Percentiles rank a stretch among this genome's conserved stretches.
phyloP scores from a whole-genome alignment of 2,797 vertebrate species.

The Pipistrellus nathusii region DNA sequence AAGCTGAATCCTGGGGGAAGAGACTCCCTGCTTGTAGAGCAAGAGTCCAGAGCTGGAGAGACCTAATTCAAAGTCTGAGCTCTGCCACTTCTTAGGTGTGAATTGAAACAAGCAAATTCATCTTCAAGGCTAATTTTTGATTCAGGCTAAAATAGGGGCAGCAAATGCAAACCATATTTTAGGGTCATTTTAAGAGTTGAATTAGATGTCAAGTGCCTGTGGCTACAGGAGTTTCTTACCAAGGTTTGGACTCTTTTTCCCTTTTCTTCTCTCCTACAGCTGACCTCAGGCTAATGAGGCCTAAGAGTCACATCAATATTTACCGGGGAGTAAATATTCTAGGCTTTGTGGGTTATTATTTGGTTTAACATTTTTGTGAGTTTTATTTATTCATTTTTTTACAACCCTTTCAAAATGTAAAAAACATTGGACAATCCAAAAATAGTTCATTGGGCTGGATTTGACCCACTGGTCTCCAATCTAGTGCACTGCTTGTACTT shows the following conservation, averaged over 20 bases:
- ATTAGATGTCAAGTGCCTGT: not conserved
- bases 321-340: not conserved
- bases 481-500: not conserved
- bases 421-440: not conserved
- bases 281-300: not conserved
- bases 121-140: not conserved
- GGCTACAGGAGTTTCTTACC: not conserved
- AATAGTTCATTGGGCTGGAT: not conserved
- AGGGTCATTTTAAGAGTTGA: not conserved
- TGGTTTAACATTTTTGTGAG: not conserved
- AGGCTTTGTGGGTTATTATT: not conserved
- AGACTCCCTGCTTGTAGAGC: accelerated
- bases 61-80: not conserved
- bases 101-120: not conserved
- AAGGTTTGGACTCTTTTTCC: not conserved
- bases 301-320: not conserved
- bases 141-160: not conserved
- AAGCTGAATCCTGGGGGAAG: not conserved
- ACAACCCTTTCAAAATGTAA: not conserved
- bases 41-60: not conserved
- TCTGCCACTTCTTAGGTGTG: not conserved
- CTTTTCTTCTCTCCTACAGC: not conserved
- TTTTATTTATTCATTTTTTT: not conserved
- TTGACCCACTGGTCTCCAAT: not conserved
- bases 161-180: not conserved